These are phyloP conservation scores for Zaprionus camerounensis DNA, from an alignment of 1,140 invertebrate species.

Conservation along the genomic window DNA sequence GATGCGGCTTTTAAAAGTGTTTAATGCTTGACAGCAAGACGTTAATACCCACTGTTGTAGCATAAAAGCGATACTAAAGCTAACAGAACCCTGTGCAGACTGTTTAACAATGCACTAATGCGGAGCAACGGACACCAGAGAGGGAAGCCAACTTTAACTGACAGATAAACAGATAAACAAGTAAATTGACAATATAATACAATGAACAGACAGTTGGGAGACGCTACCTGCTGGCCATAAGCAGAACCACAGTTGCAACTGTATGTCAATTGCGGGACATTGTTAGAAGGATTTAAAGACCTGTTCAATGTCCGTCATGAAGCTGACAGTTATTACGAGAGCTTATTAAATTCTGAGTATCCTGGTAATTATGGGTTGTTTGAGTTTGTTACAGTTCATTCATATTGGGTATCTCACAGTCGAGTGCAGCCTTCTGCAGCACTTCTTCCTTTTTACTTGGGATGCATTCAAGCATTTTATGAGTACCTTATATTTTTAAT, in stretches of 20 bases:
- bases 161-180: constrained; percentile 37
- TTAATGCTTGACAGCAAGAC: neutral
- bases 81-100: neutral
- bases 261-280: constrained; percentile 7
- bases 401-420: neutral
- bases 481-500: constrained; percentile 14
- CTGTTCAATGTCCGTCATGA: constrained; percentile 3
- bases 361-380: neutral
- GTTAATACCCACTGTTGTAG: neutral
- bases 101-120: constrained; percentile 9
- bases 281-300: constrained; percentile 1
- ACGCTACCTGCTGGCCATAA: constrained; percentile 21
- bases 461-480: constrained; percentile 18
- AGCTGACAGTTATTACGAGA: neutral
- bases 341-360: neutral
- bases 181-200: constrained; percentile 33
- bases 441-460: neutral
- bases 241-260: constrained; percentile 6
- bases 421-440: neutral
- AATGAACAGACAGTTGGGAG: constrained; percentile 1
- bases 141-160: constrained; percentile 18
- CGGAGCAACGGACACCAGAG: neutral
- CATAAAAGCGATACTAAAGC: constrained; percentile 5
- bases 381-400: neutral
- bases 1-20: neutral